Conservation (phyloP, 35 echinoderm and acorn worm species). For the Apostichopus californicus region DNA sequence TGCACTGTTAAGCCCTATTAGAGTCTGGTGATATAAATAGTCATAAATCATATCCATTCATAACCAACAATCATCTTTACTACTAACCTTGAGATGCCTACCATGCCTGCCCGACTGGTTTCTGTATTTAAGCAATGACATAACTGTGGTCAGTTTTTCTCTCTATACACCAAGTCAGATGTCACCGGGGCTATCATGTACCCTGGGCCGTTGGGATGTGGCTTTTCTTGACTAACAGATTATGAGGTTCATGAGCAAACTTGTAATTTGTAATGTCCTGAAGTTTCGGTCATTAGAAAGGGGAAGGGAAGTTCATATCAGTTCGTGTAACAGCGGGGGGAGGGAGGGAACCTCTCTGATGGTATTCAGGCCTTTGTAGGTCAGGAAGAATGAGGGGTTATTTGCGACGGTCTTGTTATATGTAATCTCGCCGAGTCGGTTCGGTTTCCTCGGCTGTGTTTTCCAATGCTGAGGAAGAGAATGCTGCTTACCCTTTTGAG, state of each 20-base stretch:
- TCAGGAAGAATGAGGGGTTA: slow-evolving; percentile 29
- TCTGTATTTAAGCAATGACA: background rate
- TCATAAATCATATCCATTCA: no score
- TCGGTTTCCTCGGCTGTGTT: background rate
- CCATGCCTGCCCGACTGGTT: no score
- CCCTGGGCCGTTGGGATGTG: slow-evolving; percentile 18
- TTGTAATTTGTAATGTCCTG: slow-evolving; percentile 37
- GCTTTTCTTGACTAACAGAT: background rate
- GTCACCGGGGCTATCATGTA: background rate
- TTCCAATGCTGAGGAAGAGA: no score
- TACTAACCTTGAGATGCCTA: no score
- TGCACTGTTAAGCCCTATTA: no score
- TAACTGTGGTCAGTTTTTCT: slow-evolving; percentile 37
- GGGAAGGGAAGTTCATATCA: slow-evolving; percentile 2
- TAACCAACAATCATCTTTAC: no score
- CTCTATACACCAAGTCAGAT: background rate
- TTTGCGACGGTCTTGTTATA: background rate
- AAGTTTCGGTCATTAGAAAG: slow-evolving; percentile 19
- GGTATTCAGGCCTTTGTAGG: slow-evolving; percentile 2
- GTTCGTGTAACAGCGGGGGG: background rate
- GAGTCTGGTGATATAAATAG: no score
- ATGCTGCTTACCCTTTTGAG: no score
- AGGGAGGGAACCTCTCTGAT: background rate
- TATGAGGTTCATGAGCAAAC: background rate
- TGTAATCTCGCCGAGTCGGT: background rate